Percentiles rank a stretch among this genome's conserved stretches.
These are phyloP conservation scores for Hesperophylax magnus DNA, from an alignment of 1,140 invertebrate genomes.

Conservation along the genomic window DNA sequence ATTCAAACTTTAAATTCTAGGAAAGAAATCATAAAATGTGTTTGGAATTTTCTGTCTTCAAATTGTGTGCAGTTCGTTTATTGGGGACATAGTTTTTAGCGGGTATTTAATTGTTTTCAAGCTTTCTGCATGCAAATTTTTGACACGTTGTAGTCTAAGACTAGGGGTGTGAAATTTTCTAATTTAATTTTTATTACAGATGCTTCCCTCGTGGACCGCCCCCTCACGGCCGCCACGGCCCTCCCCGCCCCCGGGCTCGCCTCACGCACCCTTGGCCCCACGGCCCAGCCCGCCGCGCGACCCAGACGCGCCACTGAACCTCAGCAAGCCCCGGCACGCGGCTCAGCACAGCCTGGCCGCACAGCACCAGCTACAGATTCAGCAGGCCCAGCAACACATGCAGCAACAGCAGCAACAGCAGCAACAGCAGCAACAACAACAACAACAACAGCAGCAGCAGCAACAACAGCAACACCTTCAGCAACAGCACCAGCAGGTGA, in stretches of 20 bases:
- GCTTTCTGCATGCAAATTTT: too few relatives aligned
- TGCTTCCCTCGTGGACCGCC: conserved; percentile 17
- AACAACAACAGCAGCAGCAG: conserved; percentile 45
- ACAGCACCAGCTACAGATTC: conserved; percentile 58
- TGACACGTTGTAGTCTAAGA: too few relatives aligned
- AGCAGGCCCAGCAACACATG: conserved; percentile 33
- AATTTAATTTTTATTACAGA: not conserved
- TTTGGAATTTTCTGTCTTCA: too few relatives aligned
- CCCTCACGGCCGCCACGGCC: conserved; percentile 10
- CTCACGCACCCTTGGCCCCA: conserved; percentile 67
- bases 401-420: conserved; percentile 38
- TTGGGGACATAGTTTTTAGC: too few relatives aligned
- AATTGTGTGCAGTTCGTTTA: too few relatives aligned
- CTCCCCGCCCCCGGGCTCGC: conserved; percentile 46
- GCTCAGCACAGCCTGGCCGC: conserved; percentile 58
- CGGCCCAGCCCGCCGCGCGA: conserved; percentile 70
- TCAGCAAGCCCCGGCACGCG: conserved; percentile 86
- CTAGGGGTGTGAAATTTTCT: too few relatives aligned
- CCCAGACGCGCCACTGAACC: conserved; percentile 88
- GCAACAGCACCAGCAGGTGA: too few relatives aligned
- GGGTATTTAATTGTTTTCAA: too few relatives aligned
- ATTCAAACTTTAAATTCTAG: too few relatives aligned
- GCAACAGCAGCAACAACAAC: conserved; percentile 37
- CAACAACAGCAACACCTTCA: too few relatives aligned
- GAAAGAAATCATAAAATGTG: too few relatives aligned